Evolutionary conservation across 2,888 invertebrate genomes (phyloP).

Genomic region (Amphipyra tragopoginis): DNA sequence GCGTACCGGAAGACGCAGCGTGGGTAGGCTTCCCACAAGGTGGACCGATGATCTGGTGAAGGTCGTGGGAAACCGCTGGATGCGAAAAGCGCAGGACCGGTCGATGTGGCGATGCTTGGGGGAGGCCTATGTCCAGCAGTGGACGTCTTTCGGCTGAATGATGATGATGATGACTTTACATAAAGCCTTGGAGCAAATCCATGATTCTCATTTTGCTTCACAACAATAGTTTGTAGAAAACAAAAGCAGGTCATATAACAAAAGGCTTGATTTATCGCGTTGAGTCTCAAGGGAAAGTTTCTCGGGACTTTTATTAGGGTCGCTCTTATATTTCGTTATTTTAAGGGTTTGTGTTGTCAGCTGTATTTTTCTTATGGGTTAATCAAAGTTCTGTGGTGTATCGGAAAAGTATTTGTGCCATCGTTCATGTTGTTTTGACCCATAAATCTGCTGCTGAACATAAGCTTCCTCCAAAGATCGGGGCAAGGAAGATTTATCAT

Average conservation of each 20-base stretch:
- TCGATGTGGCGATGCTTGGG: too few species aligned
- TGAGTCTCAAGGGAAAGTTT: slow-evolving; percentile 38
- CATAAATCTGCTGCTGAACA: neutral
- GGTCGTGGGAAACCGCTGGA: too few species aligned
- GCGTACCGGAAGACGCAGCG: too few species aligned
- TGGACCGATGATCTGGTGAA: too few species aligned
- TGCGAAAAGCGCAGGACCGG: too few species aligned
- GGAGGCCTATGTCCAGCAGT: too few species aligned
- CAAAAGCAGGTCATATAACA: slow-evolving; percentile 43
- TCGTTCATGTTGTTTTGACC: slow-evolving; percentile 1
- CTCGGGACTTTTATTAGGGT: slow-evolving; percentile 49
- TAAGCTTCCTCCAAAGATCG: neutral
- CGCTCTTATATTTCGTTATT: slow-evolving; percentile 35
- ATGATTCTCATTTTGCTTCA: slow-evolving; percentile 11
- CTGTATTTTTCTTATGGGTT: slow-evolving; percentile 21
- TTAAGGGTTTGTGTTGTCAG: slow-evolving; percentile 7
- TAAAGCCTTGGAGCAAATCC: neutral
- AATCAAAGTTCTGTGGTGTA: slow-evolving; percentile 33
- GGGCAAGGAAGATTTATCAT: too few species aligned
- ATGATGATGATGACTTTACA: too few species aligned
- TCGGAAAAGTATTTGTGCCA: slow-evolving; percentile 10
- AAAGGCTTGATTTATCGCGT: slow-evolving; percentile 57
- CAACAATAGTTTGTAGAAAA: slow-evolving; percentile 24
- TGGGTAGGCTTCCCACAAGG: too few species aligned
- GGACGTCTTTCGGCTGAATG: too few species aligned